Base-by-base conservation (phyloP, 2,113 vertebrate species). In the Microcebus jonahi region DNA sequence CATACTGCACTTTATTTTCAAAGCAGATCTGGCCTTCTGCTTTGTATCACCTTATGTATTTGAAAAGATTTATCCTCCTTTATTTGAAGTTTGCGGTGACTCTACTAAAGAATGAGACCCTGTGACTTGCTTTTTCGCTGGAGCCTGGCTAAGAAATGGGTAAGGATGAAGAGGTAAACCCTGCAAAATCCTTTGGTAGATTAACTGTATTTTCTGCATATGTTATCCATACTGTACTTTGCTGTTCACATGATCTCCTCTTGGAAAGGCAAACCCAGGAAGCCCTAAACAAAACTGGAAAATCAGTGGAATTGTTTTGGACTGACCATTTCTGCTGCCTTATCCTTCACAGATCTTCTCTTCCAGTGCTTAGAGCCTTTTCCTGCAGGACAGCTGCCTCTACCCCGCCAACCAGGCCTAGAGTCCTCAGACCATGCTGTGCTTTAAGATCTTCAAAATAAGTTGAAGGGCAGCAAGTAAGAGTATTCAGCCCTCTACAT, bases 41-140 rank as follows among this genome's bases (percentile, higher is more conserved):
- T 91, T 87, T 87, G 76, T 4, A 85, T 77, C 31, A 81, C 42
- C 34, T 84, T 70, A 83, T 81, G 29, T 53, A 63, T 65, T 76
- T 95, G n/a, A 84, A 94, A 97, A 82, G 36, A 70, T 71, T n/a
- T 65, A 70, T 11, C 13, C 1, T 53, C 53, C n/a, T 87, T 95
- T 87, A 77, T 82, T 86, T 90, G 21, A 77, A 94, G 61, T 67
- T 81, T 77, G n/a, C 73, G 55, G n/a, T 53, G 57, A 84, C 50
- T n/a, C 45, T 13, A 63, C 36, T 71, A 29, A 88, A 76, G 12
- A 70, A 91, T 59, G 42, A 81, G 42, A 1, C 23, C n/a, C 17
- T 71, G 18, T 59, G 23, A 53, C 27, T 88, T 83, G 63, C 1
- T 50, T 92, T 84, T 21, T 57, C 63, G 34, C 11, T 91, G 45